These are phyloP conservation scores for Apis laboriosa DNA, from an alignment of 1,140 invertebrate species.

Conservation along the genomic window DNA sequence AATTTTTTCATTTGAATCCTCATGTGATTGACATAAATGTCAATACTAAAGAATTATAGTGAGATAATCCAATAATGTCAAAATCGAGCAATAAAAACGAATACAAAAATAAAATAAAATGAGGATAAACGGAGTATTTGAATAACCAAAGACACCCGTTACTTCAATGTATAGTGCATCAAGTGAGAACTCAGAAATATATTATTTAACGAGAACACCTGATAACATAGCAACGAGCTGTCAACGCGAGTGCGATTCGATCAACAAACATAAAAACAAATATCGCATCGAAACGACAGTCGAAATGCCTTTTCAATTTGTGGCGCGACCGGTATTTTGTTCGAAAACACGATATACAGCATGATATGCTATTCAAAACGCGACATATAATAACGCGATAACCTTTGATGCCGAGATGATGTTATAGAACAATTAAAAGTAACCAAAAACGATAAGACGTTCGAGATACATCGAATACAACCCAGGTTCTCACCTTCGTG, in stretches of 20 bases:
- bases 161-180: neutral
- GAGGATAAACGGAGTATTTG: neutral
- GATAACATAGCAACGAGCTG: slow-evolving; percentile 11
- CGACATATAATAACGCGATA: neutral
- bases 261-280: slow-evolving; percentile 9
- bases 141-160: neutral
- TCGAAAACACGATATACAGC: neutral
- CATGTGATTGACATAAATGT: slow-evolving; percentile 44
- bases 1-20: slow-evolving; percentile 66
- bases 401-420: neutral
- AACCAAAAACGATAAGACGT: slow-evolving; percentile 25
- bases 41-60: slow-evolving; percentile 1
- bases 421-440: slow-evolving; percentile 1
- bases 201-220: slow-evolving; percentile 5
- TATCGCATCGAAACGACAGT: slow-evolving; percentile 17
- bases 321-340: neutral
- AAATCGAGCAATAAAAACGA: neutral
- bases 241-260: slow-evolving; percentile 7
- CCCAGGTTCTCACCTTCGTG: slow-evolving; percentile 82
- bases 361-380: neutral
- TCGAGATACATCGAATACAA: neutral
- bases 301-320: slow-evolving; percentile 10
- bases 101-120: neutral
- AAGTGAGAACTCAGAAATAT: neutral
- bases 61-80: neutral